Evolutionary conservation across 2,113 vertebrate genomes (phyloP).

Genomic region (Ciconia maguari): DNA sequence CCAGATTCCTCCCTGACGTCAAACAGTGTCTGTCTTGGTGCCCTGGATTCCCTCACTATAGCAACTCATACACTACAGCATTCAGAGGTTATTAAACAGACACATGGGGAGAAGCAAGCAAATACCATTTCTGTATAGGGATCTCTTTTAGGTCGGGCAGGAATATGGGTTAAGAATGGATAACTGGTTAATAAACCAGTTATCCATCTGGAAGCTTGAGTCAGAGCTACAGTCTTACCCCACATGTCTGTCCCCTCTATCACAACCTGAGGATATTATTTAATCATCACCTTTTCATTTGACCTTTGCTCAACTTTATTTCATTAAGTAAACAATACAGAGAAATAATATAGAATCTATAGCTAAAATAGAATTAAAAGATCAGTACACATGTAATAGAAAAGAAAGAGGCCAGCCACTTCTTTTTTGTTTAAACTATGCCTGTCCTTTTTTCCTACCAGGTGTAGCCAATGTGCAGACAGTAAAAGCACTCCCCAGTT

Average conservation of each 20-base stretch:
- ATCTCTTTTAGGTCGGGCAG: neutral
- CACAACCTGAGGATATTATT: neutral
- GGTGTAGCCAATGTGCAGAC: neutral
- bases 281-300: neutral
- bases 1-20: neutral
- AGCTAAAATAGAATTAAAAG: neutral
- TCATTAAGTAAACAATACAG: neutral
- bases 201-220: neutral
- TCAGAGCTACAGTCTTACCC: neutral
- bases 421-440: neutral
- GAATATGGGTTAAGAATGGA: neutral
- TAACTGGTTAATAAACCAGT: neutral
- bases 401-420: neutral
- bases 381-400: neutral
- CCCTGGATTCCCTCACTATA: neutral
- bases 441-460: neutral
- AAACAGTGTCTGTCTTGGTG: neutral
- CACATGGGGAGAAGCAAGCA: neutral
- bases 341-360: neutral
- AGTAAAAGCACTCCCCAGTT: neutral
- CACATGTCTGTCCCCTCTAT: neutral
- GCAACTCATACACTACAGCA: neutral
- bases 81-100: neutral
- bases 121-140: neutral
- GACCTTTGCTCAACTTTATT: neutral